phyloP scores from a whole-genome alignment of 1,140 invertebrate species.

The honey bee (Apis mellifera) region DNA sequence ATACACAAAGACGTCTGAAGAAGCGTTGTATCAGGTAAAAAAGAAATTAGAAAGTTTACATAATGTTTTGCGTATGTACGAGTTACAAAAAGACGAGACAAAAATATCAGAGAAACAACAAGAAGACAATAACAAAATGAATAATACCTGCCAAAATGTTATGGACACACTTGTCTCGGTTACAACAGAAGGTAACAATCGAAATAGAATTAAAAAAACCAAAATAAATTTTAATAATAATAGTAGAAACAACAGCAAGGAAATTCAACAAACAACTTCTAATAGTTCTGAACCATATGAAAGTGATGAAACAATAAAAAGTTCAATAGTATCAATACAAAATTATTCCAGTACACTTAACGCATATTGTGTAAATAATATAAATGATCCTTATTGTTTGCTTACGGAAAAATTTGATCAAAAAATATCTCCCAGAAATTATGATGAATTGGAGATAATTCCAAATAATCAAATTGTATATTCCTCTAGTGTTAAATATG shows the following conservation, averaged over 20 bases:
- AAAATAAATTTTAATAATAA: background rate
- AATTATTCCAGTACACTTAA: slow-evolving; percentile 11
- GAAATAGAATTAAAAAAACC: background rate
- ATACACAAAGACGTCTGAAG: slow-evolving; percentile 30
- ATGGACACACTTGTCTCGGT: background rate
- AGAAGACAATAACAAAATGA: background rate
- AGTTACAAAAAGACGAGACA: slow-evolving; percentile 1
- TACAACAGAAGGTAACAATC: background rate
- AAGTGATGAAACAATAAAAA: slow-evolving; percentile 17
- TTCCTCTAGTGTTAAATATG: slow-evolving; percentile 1
- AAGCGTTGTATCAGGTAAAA: slow-evolving; percentile 59
- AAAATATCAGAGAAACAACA: too few species aligned
- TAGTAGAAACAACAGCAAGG: background rate
- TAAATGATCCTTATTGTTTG: background rate
- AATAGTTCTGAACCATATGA: slow-evolving; percentile 34
- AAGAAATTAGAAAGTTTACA: slow-evolving; percentile 67
- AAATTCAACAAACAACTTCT: background rate
- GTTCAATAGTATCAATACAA: slow-evolving; percentile 1
- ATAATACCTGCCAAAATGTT: background rate
- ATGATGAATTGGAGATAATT: background rate
- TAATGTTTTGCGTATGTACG: slow-evolving; percentile 58
- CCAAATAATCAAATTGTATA: background rate
- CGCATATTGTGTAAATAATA: background rate
- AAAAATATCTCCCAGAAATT: background rate
- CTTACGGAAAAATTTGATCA: background rate